Percentiles rank a stretch among this genome's conserved stretches.
phyloP scores from a whole-genome alignment of 2,113 vertebrate species.

The Diadophis punctatus region DNA sequence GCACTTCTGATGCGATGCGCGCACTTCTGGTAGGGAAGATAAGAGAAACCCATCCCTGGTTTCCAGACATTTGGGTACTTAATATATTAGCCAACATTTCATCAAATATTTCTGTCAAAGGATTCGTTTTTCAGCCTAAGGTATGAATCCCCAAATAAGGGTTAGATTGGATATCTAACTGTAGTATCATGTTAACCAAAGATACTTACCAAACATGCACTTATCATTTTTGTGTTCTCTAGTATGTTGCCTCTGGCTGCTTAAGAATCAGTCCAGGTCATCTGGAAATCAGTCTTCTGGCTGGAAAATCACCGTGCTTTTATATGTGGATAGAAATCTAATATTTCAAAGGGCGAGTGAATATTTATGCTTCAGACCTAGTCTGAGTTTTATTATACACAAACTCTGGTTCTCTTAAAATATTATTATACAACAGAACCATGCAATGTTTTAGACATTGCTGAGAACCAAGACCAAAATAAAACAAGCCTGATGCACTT shows the following conservation, averaged over 20 bases:
- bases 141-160: neutral
- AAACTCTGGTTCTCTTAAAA: neutral
- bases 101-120: neutral
- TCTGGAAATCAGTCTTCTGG: neutral
- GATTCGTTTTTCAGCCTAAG: neutral
- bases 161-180: neutral
- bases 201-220: neutral
- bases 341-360: neutral
- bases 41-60: neutral
- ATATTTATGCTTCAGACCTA: neutral
- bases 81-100: neutral
- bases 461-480: neutral
- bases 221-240: slow-evolving; percentile 33
- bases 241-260: neutral
- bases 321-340: neutral
- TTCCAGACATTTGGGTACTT: neutral
- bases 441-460: neutral
- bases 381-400: neutral
- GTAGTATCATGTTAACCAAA: neutral
- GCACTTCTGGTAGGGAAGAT: no score
- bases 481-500: neutral
- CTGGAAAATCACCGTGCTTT: slow-evolving; percentile 10
- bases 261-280: slow-evolving; percentile 12
- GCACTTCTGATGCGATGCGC: no score
- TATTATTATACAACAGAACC: neutral